phyloP scores from a whole-genome alignment of 2,797 vertebrate genomes.

The Ctenochaetus hawaiiensis region DNA sequence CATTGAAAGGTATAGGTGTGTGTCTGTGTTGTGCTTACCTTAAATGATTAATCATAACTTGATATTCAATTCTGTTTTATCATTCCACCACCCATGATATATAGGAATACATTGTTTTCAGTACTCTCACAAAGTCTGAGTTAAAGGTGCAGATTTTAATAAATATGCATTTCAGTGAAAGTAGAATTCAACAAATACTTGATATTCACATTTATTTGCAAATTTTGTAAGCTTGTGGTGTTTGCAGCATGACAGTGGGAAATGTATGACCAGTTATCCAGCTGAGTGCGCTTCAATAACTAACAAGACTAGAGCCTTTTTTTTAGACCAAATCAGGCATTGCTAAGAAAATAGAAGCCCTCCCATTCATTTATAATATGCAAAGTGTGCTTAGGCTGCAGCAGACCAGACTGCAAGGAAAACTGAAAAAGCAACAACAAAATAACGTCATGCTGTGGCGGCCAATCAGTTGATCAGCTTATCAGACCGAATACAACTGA shows the following conservation, averaged over 20 bases:
- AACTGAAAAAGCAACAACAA: no score
- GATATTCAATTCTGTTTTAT: neutral
- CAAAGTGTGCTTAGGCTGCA: no score
- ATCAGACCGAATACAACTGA: no score
- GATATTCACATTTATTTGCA: neutral
- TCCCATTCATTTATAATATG: no score
- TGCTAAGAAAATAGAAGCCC: no score
- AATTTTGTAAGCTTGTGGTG: neutral
- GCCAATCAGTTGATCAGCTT: no score
- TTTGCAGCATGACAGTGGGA: neutral
- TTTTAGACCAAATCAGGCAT: no score
- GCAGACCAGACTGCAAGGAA: no score
- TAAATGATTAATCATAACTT: neutral
- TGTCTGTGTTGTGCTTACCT: neutral
- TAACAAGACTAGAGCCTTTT: no score
- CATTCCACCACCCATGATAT: neutral
- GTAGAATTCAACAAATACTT: neutral
- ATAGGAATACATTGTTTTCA: neutral
- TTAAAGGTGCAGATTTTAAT: neutral
- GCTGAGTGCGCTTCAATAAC: no score
- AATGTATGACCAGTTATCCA: neutral
- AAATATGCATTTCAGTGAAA: neutral
- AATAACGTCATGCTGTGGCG: no score
- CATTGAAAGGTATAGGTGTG: neutral
- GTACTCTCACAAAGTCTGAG: neutral